Evolutionary conservation across 1,140 invertebrate genomes (phyloP).

Genomic region (Hydropsyche tenuis): DNA sequence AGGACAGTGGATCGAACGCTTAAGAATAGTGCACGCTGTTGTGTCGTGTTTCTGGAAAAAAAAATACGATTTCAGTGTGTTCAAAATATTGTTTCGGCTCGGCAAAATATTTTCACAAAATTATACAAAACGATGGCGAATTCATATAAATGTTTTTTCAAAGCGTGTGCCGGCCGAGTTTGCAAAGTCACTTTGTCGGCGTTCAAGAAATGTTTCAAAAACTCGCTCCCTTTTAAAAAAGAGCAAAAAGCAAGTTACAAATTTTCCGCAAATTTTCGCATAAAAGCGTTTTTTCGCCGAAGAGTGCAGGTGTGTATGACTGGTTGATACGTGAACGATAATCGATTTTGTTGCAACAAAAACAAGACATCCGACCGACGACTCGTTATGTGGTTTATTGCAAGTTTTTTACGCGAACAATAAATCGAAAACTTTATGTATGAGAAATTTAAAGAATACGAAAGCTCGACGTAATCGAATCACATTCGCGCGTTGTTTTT

Average conservation of each 20-base stretch:
- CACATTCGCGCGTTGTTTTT: no score
- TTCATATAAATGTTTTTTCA: background rate
- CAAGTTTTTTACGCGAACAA: no score
- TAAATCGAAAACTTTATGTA: no score
- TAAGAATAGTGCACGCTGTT: no score
- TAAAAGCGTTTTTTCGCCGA: slow-evolving; percentile 1
- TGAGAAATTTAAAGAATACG: no score
- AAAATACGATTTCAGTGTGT: background rate
- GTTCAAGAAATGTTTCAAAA: slow-evolving; percentile 8
- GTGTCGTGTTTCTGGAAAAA: no score
- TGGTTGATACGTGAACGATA: background rate
- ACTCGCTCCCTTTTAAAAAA: background rate
- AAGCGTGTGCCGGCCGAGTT: background rate
- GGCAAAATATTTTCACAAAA: background rate
- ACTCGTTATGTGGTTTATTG: no score
- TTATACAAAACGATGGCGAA: background rate
- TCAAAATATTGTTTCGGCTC: background rate
- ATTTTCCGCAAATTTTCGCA: slow-evolving; percentile 13
- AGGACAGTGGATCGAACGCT: no score
- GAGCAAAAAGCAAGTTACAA: background rate
- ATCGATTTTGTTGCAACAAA: slow-evolving; percentile 2
- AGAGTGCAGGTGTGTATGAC: background rate
- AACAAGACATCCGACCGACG: background rate
- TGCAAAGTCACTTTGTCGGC: slow-evolving; percentile 13
- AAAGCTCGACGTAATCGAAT: no score